phyloP scores from a whole-genome alignment of 2,113 vertebrate species.

The Butastur rufipennis region DNA sequence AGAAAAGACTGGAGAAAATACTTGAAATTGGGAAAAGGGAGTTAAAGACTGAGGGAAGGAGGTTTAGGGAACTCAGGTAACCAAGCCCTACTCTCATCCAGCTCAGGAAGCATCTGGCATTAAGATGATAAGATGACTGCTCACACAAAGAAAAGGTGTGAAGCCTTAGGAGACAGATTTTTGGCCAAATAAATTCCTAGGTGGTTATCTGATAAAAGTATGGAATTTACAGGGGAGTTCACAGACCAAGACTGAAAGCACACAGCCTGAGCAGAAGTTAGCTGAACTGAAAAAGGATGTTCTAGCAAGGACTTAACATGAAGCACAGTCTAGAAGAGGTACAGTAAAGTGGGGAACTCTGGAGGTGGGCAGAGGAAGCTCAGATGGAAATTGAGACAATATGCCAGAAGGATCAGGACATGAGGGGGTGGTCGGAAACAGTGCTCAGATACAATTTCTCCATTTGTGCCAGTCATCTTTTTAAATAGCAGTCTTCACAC shows the following conservation, averaged over 20 bases:
- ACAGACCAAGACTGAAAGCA: neutral
- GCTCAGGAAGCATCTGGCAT: neutral
- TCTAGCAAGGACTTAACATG: neutral
- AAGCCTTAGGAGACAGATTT: neutral
- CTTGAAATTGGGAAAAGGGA: neutral
- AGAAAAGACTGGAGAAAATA: neutral
- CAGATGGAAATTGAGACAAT: neutral
- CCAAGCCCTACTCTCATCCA: neutral
- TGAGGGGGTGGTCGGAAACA: neutral
- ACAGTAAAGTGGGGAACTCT: neutral
- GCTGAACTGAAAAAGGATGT: neutral
- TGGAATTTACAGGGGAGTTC: neutral
- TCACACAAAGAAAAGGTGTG: neutral
- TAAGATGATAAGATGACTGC: neutral
- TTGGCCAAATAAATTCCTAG: neutral
- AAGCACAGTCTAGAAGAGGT: neutral
- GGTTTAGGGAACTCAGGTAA: neutral
- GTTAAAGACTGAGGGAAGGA: neutral
- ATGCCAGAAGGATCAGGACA: slow-evolving; percentile 21
- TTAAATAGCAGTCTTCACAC: slow-evolving; percentile 34
- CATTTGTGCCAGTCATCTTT: slow-evolving; percentile 23
- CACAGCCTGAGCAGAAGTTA: neutral
- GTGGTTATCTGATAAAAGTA: neutral
- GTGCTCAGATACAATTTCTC: neutral
- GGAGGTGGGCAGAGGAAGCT: neutral